Evolutionary conservation across 2,888 invertebrate genomes (phyloP), one percentile per base, ranked within the genome.

Genomic region (Epicampocera succincta): DNA sequence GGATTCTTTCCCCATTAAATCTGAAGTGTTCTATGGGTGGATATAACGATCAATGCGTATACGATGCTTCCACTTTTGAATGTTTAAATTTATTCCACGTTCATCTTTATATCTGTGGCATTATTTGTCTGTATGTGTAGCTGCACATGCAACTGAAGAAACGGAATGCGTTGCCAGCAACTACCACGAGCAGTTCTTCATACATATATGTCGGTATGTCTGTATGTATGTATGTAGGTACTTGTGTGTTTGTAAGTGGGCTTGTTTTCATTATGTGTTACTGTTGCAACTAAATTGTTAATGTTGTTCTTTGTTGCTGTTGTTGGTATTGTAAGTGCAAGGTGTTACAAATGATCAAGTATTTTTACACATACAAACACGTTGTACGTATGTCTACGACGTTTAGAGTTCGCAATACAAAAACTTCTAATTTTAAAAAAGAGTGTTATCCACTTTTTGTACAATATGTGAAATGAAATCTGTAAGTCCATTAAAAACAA

Each of bases 271-370:
- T 58, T 66, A 66, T 66, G 58, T 48, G 65, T 75, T 52, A 50
- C 12, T 58, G 56, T 38, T 58, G 58, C 63, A 33, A 63, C 63
- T 29, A 61, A 52, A 42, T 19, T 50, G 40, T 42, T 46, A 33
- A 8, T 33, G 8, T 33, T 33, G 33, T 33, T 33, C 33, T 33
- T 63, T 21, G 5, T 56, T n/a, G n/a, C n/a, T n/a, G n/a, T 33
- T 17, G n/a, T 48, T 17, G 25, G 48, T 50, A 15, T 48, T 71
- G 17, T 42, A 71, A 58, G 21, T 65, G 77, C 71, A 77, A 77
- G 77, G 77, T 77, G 77, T 77, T 77, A 77, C 77, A 77, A 77
- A 77, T 71, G 77, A 77, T 77, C 77, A 65, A 71, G 65, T 77
- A 77, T 71, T 71, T 77, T 58, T 65, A 65, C 50, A 71, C 69